Percentiles rank a stretch among this genome's conserved stretches.
Evolutionary conservation across 2,113 vertebrate species (phyloP).

Genomic region (Aphyosemion australe): DNA sequence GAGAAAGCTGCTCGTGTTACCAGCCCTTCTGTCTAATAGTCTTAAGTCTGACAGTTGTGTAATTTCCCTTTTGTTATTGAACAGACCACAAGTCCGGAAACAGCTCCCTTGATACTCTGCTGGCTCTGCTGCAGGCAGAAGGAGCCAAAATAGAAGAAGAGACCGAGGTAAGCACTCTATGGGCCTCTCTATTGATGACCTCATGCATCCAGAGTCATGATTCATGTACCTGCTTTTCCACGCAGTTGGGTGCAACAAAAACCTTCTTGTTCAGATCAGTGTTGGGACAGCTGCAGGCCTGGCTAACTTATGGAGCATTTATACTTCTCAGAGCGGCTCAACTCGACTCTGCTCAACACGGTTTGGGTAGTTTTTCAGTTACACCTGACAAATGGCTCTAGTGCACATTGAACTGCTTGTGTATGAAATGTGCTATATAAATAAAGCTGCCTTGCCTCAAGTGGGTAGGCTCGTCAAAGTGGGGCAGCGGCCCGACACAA

Average conservation of each 20-base stretch:
- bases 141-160: conserved; percentile 98
- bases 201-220: conserved; percentile 4
- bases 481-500: too few relatives aligned
- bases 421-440: too few relatives aligned
- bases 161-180: conserved; percentile 86
- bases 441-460: too few relatives aligned
- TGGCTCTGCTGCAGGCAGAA: conserved; percentile 93
- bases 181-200: conserved; percentile 9
- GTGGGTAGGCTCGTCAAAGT: too few relatives aligned
- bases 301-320: too few relatives aligned
- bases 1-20: neutral
- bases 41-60: conserved; percentile 6
- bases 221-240: conserved; percentile 10
- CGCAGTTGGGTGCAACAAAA: conserved; percentile 6
- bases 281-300: neutral
- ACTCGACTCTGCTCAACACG: too few relatives aligned
- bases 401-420: too few relatives aligned
- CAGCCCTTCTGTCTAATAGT: neutral
- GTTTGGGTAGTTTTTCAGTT: too few relatives aligned
- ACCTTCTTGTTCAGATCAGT: conserved; percentile 5
- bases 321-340: too few relatives aligned
- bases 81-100: conserved; percentile 89
- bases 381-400: too few relatives aligned
- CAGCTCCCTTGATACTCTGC: conserved; percentile 89
- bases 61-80: conserved; percentile 20